Evolutionary conservation across 2,113 vertebrate species (phyloP).

Genomic region (Otus sunia): DNA sequence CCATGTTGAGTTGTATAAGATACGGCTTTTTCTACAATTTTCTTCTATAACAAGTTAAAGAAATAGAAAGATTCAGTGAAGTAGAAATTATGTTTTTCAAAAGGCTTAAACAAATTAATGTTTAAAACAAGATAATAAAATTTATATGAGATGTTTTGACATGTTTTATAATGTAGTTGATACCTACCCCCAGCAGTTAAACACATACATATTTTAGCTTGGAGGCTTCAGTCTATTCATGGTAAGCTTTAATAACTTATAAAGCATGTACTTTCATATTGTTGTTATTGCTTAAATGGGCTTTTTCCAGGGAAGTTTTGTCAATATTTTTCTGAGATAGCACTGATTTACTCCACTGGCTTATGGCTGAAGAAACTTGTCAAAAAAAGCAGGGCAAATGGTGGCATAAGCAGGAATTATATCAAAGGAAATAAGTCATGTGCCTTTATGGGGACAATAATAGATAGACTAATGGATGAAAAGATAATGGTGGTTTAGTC

Average conservation of each 20-base stretch:
- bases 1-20: not conserved
- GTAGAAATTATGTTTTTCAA: not conserved
- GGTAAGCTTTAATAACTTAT: not conserved
- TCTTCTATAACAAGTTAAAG: not conserved
- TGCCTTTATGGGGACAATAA: not conserved
- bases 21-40: not conserved
- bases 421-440: not conserved
- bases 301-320: not conserved
- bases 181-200: not conserved
- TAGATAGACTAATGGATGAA: not conserved
- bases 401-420: not conserved
- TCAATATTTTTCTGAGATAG: not conserved
- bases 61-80: not conserved
- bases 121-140: not conserved
- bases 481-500: not conserved
- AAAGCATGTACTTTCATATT: not conserved
- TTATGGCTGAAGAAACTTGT: not conserved
- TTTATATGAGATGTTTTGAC: not conserved
- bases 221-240: not conserved
- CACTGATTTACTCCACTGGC: not conserved
- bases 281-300: not conserved
- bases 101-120: not conserved
- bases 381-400: not conserved
- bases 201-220: not conserved
- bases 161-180: not conserved